phyloP scores from a whole-genome alignment of 2,113 vertebrate species.

The Onychostoma macrolepis region DNA sequence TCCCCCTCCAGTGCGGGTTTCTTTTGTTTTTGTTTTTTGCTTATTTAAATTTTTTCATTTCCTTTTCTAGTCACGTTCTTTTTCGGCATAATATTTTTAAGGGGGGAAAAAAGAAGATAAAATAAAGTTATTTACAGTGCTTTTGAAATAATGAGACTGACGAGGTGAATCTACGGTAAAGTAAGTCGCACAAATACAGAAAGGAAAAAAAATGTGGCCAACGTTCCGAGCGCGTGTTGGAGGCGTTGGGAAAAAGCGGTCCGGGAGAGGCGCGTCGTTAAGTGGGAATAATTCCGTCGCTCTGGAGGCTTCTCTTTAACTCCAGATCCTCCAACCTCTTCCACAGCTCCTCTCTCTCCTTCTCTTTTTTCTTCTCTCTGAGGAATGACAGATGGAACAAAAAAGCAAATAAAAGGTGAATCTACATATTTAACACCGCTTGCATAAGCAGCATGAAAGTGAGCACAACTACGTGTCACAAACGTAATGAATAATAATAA shows the following conservation, averaged over 20 bases:
- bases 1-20: constrained; percentile 72
- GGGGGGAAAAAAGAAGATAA: constrained; percentile 60
- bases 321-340: constrained; percentile 99
- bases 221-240: constrained; percentile 43
- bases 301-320: constrained; percentile 96
- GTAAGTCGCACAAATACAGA: constrained; percentile 95
- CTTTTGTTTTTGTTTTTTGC: constrained; percentile 65
- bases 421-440: neutral
- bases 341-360: constrained; percentile 98
- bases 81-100: constrained; percentile 80
- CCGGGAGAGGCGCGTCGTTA: constrained; percentile 79
- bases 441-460: neutral
- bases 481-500: neutral
- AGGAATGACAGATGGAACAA: neutral
- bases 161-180: constrained; percentile 98
- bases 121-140: constrained; percentile 99
- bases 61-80: constrained; percentile 80
- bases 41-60: constrained; percentile 73
- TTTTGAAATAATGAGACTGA: constrained; percentile 99
- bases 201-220: constrained; percentile 62
- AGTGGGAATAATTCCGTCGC: constrained; percentile 96
- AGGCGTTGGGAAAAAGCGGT: constrained; percentile 30
- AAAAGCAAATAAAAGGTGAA: neutral
- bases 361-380: constrained; percentile 99
- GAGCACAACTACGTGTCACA: neutral